phyloP scores from a whole-genome alignment of 2,113 vertebrate species.

The Montifringilla adamsi region DNA sequence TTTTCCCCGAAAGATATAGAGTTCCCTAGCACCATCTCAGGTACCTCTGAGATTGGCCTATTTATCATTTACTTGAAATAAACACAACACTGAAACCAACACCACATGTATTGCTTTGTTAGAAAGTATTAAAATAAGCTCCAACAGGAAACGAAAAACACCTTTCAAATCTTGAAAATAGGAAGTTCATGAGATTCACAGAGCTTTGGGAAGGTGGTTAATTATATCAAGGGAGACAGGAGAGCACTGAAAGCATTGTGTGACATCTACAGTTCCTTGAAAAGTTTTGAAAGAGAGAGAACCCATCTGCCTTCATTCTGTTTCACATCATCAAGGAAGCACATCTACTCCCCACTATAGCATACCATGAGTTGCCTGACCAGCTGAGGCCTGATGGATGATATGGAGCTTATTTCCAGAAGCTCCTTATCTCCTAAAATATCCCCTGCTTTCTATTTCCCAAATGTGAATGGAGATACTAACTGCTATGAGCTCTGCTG shows the following conservation, averaged over 20 bases:
- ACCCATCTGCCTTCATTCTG: not conserved
- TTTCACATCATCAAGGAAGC: not conserved
- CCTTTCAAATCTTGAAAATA: not conserved
- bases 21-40: not conserved
- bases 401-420: not conserved
- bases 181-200: not conserved
- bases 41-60: not conserved
- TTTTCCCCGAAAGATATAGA: not conserved
- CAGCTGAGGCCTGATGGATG: not conserved
- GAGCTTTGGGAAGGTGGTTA: not conserved
- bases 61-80: not conserved
- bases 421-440: not conserved
- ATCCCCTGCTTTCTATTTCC: not conserved
- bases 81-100: not conserved
- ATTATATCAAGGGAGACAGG: not conserved
- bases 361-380: too few relatives aligned
- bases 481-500: not conserved
- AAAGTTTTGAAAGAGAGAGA: not conserved
- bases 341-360: accelerated
- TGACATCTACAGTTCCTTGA: not conserved
- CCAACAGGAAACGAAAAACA: not conserved
- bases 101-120: not conserved
- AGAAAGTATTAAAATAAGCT: not conserved
- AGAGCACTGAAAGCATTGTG: not conserved
- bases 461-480: not conserved